Evolutionary conservation across 1,140 invertebrate genomes (phyloP).

Genomic region (Drosophila fuyamai): DNA sequence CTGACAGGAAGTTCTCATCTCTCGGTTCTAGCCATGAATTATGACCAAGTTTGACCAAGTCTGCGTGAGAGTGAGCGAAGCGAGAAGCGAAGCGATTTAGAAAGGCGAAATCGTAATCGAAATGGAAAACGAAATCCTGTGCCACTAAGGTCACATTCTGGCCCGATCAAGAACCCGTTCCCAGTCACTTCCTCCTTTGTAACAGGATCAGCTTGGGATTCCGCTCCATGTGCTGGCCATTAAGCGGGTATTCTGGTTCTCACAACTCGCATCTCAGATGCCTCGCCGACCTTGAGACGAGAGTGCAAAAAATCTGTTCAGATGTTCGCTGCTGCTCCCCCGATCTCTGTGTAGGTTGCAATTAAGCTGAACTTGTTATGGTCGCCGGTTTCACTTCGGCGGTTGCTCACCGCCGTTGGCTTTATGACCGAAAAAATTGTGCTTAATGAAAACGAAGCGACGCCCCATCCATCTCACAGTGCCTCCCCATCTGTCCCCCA

Average conservation of each 20-base stretch:
- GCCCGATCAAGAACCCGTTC: slow-evolving; percentile 36
- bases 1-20: slow-evolving; percentile 69
- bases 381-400: slow-evolving; percentile 63
- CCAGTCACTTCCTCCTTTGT: slow-evolving; percentile 63
- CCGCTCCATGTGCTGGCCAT: slow-evolving; percentile 51
- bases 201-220: slow-evolving; percentile 63
- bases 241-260: slow-evolving; percentile 59
- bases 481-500: neutral
- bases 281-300: slow-evolving; percentile 63
- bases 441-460: slow-evolving; percentile 60
- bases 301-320: slow-evolving; percentile 68
- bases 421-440: slow-evolving; percentile 65
- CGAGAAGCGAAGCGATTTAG: slow-evolving; percentile 50
- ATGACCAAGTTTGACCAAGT: slow-evolving; percentile 46
- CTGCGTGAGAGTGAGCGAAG: slow-evolving; percentile 28
- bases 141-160: slow-evolving; percentile 51
- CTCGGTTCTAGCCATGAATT: slow-evolving; percentile 61
- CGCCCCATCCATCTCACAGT: slow-evolving; percentile 14
- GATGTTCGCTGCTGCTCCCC: slow-evolving; percentile 25
- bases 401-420: slow-evolving; percentile 36
- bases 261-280: neutral
- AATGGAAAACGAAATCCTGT: slow-evolving; percentile 48
- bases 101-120: slow-evolving; percentile 41
- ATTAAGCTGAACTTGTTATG: slow-evolving; percentile 78
- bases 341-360: slow-evolving; percentile 68